Evolutionary conservation across 2,888 invertebrate species (phyloP), one percentile per base, ranked within the genome.

Genomic region (Sylvicola fuscatus): DNA sequence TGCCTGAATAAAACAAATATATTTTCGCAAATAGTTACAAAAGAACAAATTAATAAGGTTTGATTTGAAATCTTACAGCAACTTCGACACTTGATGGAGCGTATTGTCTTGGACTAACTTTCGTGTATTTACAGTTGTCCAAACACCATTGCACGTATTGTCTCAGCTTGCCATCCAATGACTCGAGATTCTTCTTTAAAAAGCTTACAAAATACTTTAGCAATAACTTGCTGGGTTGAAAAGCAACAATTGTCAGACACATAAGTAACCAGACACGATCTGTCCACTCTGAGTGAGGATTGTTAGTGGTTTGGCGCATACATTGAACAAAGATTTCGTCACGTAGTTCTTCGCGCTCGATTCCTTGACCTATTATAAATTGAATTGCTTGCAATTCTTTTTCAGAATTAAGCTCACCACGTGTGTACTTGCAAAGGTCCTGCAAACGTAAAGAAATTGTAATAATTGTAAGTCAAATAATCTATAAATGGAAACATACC

Each of bases 81-180:
- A 92, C 82, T 65, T 92, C 92, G 3, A 89, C 84, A 27, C 86
- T 80, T 27, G 89, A 90, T 0, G 92, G 92, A 29, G 90, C 82
- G 55, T 77, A 71, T 44, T 78, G 75, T 29, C 92, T 58, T 2
- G 82, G 78, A 29, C 75, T 74, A 3, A 77, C 77, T 54, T 86
- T 79, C 3, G 79, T 82, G 42, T 83, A 83, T 43, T 86, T 75
- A 47, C 90, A 83, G 62, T 92, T 90, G 51, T 89, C 89, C 36
- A 89, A 65, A 52, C 90, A 90, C 83, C 89, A 90, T 56, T 87
- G 83, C 8, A 89, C 87, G 51, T 87, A 89, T 54, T 89, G 87
- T 6, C 72, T 64, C 14, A 79, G 59, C 48, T 72, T 71, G 4
- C 76, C 76, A 33, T 73, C 73, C 35, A 69, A 61, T n/a, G 65